These are phyloP conservation scores for Neotoma lepida DNA, from an alignment of 2,113 vertebrate species.

Conservation along the genomic window DNA sequence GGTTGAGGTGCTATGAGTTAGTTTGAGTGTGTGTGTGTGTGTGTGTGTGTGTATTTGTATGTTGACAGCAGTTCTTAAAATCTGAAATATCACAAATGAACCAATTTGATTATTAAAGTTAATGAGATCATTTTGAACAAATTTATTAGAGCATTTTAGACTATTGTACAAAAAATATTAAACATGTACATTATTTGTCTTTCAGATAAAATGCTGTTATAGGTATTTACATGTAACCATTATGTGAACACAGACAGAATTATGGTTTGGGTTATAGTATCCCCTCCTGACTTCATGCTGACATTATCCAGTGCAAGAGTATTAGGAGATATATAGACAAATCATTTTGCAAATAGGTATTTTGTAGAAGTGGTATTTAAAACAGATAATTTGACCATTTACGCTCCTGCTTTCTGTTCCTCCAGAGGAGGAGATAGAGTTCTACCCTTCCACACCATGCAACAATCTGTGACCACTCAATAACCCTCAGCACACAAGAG, in stretches of 20 bases:
- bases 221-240: neutral
- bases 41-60: neutral
- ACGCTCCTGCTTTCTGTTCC: fast-evolving
- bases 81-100: neutral
- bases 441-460: neutral
- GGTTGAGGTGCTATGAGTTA: too few species aligned
- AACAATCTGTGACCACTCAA: neutral
- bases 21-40: too few species aligned
- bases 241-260: neutral
- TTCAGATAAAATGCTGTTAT: neutral
- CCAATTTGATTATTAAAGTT: neutral
- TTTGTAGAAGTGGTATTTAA: neutral
- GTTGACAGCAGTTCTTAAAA: neutral
- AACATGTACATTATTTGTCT: neutral
- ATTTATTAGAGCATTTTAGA: neutral
- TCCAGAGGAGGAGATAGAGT: neutral
- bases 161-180: neutral
- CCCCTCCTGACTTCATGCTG: neutral
- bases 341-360: too few species aligned
- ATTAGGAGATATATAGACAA: too few species aligned
- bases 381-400: fast-evolving
- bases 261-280: neutral
- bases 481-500: neutral
- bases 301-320: neutral
- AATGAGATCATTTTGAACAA: neutral